A percentile compares a stretch with the other conserved stretches of the same genome.
These are phyloP conservation scores for Nanorana parkeri DNA, from an alignment of 2,113 vertebrate genomes.

Conservation along the genomic window DNA sequence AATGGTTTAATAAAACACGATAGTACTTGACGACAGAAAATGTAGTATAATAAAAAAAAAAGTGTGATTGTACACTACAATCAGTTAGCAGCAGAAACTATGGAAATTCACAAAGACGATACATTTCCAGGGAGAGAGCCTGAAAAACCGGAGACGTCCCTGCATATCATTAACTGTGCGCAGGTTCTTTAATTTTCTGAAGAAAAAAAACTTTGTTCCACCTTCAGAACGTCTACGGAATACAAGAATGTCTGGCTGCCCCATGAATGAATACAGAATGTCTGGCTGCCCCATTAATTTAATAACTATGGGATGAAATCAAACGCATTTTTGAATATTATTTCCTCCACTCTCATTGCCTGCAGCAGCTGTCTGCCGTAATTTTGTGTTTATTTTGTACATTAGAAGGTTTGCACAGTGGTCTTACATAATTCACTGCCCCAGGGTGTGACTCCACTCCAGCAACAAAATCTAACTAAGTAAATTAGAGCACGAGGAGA, in stretches of 20 bases:
- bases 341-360: constrained; percentile 23
- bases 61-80: too few relatives aligned
- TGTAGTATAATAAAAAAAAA: too few relatives aligned
- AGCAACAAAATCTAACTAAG: constrained; percentile 16
- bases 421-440: constrained; percentile 38
- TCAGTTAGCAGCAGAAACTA: too few relatives aligned
- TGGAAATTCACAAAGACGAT: too few relatives aligned
- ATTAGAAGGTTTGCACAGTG: constrained; percentile 28
- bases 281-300: constrained; percentile 1
- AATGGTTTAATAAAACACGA: too few relatives aligned
- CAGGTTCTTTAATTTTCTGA: too few relatives aligned
- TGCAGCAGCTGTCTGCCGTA: constrained; percentile 30
- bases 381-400: constrained; percentile 28
- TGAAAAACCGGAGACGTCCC: too few relatives aligned
- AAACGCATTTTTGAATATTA: constrained; percentile 8
- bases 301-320: neutral
- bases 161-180: too few relatives aligned
- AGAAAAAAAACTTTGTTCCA: too few relatives aligned
- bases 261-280: neutral
- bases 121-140: too few relatives aligned
- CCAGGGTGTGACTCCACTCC: constrained; percentile 1
- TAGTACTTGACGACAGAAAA: too few relatives aligned
- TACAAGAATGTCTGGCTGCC: neutral
- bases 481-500: constrained; percentile 20
- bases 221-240: too few relatives aligned